phyloP scores from a whole-genome alignment of 1,140 invertebrate genomes.

The Macrobrachium rosenbergii region DNA sequence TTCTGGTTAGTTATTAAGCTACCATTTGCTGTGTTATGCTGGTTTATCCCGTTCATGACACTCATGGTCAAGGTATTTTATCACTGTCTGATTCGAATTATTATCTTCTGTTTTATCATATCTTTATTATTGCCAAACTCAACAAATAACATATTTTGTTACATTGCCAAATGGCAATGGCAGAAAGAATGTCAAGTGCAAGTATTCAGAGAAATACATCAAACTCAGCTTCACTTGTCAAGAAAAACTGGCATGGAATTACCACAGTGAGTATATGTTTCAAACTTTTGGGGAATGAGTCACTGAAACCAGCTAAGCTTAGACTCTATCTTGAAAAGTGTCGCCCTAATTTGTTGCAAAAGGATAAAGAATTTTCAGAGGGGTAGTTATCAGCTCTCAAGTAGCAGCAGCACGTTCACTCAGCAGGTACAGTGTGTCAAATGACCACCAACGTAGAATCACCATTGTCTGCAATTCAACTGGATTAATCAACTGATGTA shows the following conservation, averaged over 20 bases:
- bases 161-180: too few species aligned
- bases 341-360: conserved; percentile 20
- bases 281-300: neutral
- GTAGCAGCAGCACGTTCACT: conserved; percentile 2
- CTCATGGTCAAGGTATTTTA: too few species aligned
- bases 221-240: conserved; percentile 18
- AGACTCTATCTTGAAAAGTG: conserved; percentile 22
- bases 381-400: neutral
- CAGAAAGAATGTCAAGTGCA: neutral
- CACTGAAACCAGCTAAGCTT: conserved; percentile 22
- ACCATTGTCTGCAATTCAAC: neutral
- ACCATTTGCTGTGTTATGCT: too few species aligned
- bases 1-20: too few species aligned
- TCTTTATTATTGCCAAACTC: too few species aligned
- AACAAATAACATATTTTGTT: too few species aligned
- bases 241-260: conserved; percentile 7
- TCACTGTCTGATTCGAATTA: too few species aligned
- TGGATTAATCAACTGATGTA: conserved; percentile 6
- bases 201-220: conserved; percentile 27
- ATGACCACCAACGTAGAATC: conserved; percentile 21
- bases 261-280: conserved; percentile 16
- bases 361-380: conserved; percentile 23
- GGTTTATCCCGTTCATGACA: too few species aligned
- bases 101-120: too few species aligned
- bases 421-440: conserved; percentile 1